These are phyloP conservation scores for Acanthis flammea DNA, from an alignment of 2,797 vertebrate genomes.

Conservation along the genomic window DNA sequence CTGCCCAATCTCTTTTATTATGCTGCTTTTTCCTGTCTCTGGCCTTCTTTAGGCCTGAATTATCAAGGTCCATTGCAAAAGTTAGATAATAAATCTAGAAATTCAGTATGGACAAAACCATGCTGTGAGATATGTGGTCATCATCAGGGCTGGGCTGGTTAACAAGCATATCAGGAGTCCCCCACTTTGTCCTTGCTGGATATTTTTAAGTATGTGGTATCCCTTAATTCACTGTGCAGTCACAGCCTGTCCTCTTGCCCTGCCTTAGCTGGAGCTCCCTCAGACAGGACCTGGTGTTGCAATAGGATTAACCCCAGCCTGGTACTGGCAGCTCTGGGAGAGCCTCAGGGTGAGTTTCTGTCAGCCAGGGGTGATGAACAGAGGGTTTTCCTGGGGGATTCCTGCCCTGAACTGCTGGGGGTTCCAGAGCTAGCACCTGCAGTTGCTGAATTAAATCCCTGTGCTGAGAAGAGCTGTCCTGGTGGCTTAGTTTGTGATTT, in stretches of 20 bases:
- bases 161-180: rapidly evolving
- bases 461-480: neutral
- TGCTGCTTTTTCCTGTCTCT: neutral
- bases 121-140: neutral
- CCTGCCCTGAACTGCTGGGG: neutral
- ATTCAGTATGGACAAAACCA: neutral
- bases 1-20: neutral
- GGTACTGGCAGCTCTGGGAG: neutral
- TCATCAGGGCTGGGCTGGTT: neutral
- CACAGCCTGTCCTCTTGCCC: neutral
- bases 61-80: neutral
- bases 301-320: neutral
- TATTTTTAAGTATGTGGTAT: rapidly evolving
- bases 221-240: neutral
- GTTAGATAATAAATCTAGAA: neutral
- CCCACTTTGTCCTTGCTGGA: neutral
- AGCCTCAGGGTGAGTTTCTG: neutral
- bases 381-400: neutral
- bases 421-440: neutral
- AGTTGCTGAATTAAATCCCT: neutral
- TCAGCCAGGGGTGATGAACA: neutral
- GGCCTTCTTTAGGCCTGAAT: neutral
- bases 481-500: neutral
- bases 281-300: neutral
- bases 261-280: neutral